phyloP scores from a whole-genome alignment of 2,113 vertebrate species.

The Lagopus leucura region DNA sequence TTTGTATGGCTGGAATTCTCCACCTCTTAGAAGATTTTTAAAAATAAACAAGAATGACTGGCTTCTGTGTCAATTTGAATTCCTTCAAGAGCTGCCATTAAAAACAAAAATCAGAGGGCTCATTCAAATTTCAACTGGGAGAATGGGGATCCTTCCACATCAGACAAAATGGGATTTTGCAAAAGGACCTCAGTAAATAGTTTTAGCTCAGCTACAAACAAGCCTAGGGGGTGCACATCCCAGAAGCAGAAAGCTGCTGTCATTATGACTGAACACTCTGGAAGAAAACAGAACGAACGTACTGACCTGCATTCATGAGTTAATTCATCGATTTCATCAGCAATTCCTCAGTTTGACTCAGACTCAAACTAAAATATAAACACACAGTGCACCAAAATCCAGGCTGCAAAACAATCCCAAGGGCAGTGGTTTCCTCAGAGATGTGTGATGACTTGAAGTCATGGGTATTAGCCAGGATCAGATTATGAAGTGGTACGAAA shows the following conservation, averaged over 20 bases:
- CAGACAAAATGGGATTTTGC: background rate
- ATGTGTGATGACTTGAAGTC: background rate
- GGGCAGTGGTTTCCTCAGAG: background rate
- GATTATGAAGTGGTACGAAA: background rate
- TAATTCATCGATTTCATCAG: background rate
- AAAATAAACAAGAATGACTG: background rate
- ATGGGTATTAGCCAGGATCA: background rate
- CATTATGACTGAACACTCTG: background rate
- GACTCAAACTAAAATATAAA: background rate
- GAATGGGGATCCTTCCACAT: background rate
- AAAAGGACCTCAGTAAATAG: background rate
- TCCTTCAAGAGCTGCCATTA: background rate
- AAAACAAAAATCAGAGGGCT: background rate
- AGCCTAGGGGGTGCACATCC: background rate
- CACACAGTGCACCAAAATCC: background rate
- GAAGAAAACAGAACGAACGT: background rate
- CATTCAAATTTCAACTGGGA: background rate
- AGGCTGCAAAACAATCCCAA: background rate
- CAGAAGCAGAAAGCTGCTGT: background rate
- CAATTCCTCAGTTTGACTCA: background rate
- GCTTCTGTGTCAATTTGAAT: background rate
- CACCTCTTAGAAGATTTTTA: background rate
- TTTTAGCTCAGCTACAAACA: background rate
- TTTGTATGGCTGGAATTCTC: background rate
- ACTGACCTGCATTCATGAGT: background rate